Percentiles rank a stretch among this genome's conserved stretches.
Conservation (phyloP, 2,113 vertebrate species). For the Odobenus rosmarus region DNA sequence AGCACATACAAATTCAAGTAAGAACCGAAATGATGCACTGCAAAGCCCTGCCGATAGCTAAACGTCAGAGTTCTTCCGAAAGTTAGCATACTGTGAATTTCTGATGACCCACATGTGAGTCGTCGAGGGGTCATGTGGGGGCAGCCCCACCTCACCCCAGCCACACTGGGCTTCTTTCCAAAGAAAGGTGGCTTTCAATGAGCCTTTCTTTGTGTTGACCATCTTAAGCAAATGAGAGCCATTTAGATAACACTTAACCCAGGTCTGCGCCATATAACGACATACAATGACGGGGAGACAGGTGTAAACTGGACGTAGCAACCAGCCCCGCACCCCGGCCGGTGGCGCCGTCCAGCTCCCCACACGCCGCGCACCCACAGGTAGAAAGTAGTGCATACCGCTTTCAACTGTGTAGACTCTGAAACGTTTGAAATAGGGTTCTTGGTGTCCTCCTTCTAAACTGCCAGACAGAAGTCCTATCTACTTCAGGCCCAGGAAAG, state of each 20-base stretch:
- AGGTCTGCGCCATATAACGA: not conserved
- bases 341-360: not conserved
- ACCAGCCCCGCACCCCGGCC: not conserved
- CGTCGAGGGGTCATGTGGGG: not conserved
- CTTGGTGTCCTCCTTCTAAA: too few relatives aligned
- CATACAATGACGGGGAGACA: not conserved
- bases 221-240: not conserved
- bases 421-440: not conserved
- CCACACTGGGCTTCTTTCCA: constrained; percentile 31
- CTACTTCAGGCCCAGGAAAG: not conserved
- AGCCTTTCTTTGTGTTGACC: not conserved
- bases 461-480: not conserved
- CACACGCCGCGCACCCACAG: rapidly evolving
- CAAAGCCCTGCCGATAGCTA: not conserved
- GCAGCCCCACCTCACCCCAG: not conserved
- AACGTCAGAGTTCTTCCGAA: not conserved
- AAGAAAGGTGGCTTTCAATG: constrained; percentile 62
- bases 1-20: constrained; percentile 57
- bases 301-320: not conserved
- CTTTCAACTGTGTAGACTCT: not conserved
- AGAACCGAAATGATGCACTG: not conserved
- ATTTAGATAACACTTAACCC: not conserved
- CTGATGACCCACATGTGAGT: not conserved
- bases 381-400: rapidly evolving
- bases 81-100: not conserved